Percentiles rank a stretch among this genome's conserved stretches.
Conservation (phyloP, 2,888 invertebrate species). For the Petrolisthes manimaculis region DNA sequence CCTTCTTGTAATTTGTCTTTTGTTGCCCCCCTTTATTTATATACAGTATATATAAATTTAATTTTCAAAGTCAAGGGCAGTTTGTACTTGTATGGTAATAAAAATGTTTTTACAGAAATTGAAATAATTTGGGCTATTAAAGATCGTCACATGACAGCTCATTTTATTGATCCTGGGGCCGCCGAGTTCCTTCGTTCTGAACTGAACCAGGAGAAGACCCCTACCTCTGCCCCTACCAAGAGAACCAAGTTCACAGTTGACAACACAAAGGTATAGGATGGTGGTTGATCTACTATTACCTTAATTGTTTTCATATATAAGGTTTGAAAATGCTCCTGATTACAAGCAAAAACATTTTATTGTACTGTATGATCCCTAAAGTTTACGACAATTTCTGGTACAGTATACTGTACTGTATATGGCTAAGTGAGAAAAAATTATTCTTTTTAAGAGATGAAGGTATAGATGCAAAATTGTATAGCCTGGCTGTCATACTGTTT, state of each 20-base stretch:
- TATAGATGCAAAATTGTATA: too few relatives aligned
- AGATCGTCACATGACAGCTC: constrained; percentile 91
- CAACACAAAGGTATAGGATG: constrained; percentile 26
- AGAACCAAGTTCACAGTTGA: constrained; percentile 62
- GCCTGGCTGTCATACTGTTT: too few relatives aligned
- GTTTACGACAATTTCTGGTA: too few relatives aligned
- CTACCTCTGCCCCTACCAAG: constrained; percentile 40
- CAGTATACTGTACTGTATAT: too few relatives aligned
- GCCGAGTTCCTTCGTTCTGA: constrained; percentile 87
- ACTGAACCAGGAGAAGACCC: constrained; percentile 64
- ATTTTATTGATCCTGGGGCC: constrained; percentile 96
- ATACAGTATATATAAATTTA: background rate
- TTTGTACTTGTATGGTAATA: background rate
- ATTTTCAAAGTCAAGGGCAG: too few relatives aligned
- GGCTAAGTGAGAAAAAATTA: too few relatives aligned
- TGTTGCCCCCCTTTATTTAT: background rate
- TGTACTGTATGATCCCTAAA: too few relatives aligned
- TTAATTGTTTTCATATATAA: too few relatives aligned
- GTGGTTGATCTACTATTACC: too few relatives aligned
- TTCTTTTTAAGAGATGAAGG: too few relatives aligned
- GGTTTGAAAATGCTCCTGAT: too few relatives aligned
- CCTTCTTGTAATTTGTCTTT: background rate
- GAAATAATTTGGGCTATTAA: constrained; percentile 94
- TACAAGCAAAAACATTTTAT: too few relatives aligned
- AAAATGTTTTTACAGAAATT: constrained; percentile 73